These are phyloP conservation scores for Cyphotilapia sp. DNA, from an alignment of 2,113 vertebrate species.

Conservation along the genomic window DNA sequence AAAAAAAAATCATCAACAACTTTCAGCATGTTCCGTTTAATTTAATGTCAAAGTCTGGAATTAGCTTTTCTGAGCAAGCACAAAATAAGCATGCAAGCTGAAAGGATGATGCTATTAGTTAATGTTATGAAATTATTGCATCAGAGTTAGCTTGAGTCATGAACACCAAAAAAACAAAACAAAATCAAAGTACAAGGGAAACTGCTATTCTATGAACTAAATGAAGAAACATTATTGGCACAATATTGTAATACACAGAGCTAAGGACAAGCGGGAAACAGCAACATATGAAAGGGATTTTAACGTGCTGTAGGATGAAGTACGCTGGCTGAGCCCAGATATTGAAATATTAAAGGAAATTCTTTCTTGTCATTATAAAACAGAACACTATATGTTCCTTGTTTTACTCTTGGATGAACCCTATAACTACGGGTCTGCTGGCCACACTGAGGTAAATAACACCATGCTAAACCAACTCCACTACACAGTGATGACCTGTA, in stretches of 20 bases:
- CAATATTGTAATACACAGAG: not conserved
- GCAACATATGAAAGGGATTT: not conserved
- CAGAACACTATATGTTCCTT: not conserved
- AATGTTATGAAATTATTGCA: constrained; percentile 8
- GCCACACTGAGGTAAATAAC: not conserved
- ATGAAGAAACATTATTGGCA: not conserved
- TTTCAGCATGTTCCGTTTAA: not conserved
- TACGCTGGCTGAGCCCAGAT: not conserved
- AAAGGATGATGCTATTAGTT: not conserved
- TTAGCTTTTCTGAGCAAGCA: not conserved
- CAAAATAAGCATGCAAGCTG: not conserved
- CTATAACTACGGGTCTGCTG: not conserved
- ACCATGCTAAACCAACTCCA: not conserved
- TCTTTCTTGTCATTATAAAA: not conserved
- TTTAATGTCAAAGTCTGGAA: not conserved
- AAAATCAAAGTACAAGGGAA: not conserved
- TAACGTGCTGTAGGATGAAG: not conserved
- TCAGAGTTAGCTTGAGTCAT: not conserved
- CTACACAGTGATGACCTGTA: constrained; percentile 8
- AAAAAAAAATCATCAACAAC: not conserved
- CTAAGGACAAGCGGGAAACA: not conserved
- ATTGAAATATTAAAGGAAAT: not conserved
- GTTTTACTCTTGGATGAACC: constrained; percentile 13
- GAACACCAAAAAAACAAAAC: not conserved
- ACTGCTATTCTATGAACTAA: not conserved